Evolutionary conservation across 2,888 invertebrate species (phyloP).

Genomic region (Camponotus fellah): DNA sequence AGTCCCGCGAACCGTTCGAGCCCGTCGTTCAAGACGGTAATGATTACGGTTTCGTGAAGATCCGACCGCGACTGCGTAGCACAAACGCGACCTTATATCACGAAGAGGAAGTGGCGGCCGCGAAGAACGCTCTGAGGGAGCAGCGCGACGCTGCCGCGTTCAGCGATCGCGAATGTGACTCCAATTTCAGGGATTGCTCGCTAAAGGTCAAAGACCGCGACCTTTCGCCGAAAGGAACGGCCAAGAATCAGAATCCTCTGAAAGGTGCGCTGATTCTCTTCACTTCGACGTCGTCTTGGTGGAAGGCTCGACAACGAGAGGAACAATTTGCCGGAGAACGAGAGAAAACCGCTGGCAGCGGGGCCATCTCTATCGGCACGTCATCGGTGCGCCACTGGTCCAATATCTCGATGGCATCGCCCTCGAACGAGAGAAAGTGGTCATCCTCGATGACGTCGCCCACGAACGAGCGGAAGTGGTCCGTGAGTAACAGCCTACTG

Average conservation of each 20-base stretch:
- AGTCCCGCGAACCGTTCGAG: constrained; percentile 67
- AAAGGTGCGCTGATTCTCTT: constrained; percentile 83
- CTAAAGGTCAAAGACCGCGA: constrained; percentile 74
- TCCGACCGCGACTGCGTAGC: constrained; percentile 82
- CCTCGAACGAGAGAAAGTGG: constrained; percentile 80
- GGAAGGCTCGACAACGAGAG: constrained; percentile 83
- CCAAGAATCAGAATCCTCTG: constrained; percentile 82
- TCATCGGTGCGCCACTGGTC: constrained; percentile 82
- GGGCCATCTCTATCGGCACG: constrained; percentile 59
- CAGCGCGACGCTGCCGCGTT: constrained; percentile 77
- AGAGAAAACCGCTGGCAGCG: constrained; percentile 39
- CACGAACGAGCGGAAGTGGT: constrained; percentile 80
- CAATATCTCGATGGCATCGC: constrained; percentile 78
- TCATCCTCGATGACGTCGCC: constrained; percentile 72
- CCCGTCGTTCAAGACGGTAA: constrained; percentile 78
- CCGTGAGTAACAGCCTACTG: constrained; percentile 70
- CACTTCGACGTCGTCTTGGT: constrained; percentile 84
- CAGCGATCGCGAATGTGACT: constrained; percentile 77
- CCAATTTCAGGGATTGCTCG: constrained; percentile 73
- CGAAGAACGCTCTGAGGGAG: constrained; percentile 72
- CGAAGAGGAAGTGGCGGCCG: constrained; percentile 77
- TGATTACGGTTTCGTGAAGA: constrained; percentile 84
- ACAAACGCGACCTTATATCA: constrained; percentile 81
- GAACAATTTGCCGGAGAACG: constrained; percentile 72
- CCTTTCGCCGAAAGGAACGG: constrained; percentile 72